Evolutionary conservation across 2,888 invertebrate genomes (phyloP).

Genomic region (Nymphalis polychloros): DNA sequence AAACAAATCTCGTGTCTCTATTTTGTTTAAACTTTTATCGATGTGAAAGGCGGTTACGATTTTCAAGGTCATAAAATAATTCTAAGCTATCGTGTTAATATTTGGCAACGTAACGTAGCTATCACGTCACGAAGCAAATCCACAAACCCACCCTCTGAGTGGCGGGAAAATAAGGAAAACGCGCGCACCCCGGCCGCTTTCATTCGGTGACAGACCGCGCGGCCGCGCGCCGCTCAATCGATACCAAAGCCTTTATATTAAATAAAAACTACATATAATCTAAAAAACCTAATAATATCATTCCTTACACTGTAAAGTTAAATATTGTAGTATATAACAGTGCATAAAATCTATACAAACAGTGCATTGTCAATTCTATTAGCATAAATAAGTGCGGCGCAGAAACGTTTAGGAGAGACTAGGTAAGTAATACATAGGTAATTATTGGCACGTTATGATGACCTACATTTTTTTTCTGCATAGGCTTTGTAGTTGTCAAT

Average conservation of each 20-base stretch:
- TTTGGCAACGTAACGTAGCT: slow-evolving; percentile 28
- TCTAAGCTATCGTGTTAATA: slow-evolving; percentile 20
- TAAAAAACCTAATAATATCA: background rate
- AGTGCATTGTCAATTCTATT: slow-evolving; percentile 31
- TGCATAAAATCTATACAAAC: slow-evolving; percentile 31
- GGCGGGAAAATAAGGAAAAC: slow-evolving; percentile 74
- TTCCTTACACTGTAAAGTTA: background rate
- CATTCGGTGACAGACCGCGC: slow-evolving; percentile 69
- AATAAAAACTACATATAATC: slow-evolving; percentile 19
- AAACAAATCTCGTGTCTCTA: too few relatives aligned
- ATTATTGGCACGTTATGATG: slow-evolving; percentile 76
- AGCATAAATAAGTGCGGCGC: slow-evolving; percentile 59
- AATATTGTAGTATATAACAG: slow-evolving; percentile 32
- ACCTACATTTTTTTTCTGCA: slow-evolving; percentile 59
- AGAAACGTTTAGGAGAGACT: slow-evolving; percentile 56
- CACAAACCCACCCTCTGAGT: slow-evolving; percentile 35
- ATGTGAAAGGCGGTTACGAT: background rate
- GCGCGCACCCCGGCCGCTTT: slow-evolving; percentile 66
- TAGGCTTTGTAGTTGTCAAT: background rate
- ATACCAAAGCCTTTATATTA: slow-evolving; percentile 54
- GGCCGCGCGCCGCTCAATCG: slow-evolving; percentile 75
- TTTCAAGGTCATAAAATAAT: slow-evolving; percentile 14
- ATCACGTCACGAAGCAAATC: slow-evolving; percentile 27
- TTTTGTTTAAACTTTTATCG: too few relatives aligned
- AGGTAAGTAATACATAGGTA: slow-evolving; percentile 70